Conservation (phyloP, 2,797 vertebrate genomes). For the Hyperoplus immaculatus region DNA sequence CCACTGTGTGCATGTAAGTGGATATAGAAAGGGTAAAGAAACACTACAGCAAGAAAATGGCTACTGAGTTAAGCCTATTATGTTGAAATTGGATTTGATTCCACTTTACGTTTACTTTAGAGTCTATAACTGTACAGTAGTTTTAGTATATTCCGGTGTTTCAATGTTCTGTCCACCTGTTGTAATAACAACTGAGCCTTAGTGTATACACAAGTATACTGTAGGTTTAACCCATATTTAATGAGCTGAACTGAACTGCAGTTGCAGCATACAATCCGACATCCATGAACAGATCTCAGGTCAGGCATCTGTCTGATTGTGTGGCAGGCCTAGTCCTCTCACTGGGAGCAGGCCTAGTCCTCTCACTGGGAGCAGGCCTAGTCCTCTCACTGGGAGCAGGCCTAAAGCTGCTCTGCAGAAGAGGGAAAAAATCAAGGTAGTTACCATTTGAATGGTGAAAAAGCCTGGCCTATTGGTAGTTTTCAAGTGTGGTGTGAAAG, state of each 20-base stretch:
- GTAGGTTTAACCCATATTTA: background rate
- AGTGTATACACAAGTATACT: background rate
- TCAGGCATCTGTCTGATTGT: constrained; percentile 48
- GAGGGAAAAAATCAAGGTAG: constrained; percentile 61
- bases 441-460: constrained; percentile 85
- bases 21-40: background rate
- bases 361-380: constrained; percentile 32
- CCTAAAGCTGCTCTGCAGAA: constrained; percentile 26
- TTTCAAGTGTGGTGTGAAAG: constrained; percentile 86
- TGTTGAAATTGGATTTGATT: background rate
- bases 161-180: constrained; percentile 2
- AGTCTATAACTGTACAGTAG: background rate
- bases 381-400: constrained; percentile 39
- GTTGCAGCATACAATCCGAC: background rate
- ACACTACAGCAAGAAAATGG: background rate
- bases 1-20: background rate
- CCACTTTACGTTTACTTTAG: background rate
- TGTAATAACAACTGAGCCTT: background rate
- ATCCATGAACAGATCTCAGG: constrained; percentile 14
- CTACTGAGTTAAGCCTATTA: background rate
- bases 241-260: background rate
- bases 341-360: constrained; percentile 25
- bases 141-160: background rate
- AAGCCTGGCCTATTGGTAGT: constrained; percentile 78
- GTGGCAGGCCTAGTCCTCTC: constrained; percentile 43